Conservation (phyloP, 2,888 invertebrate genomes). For the Hyppa rectilinea region DNA sequence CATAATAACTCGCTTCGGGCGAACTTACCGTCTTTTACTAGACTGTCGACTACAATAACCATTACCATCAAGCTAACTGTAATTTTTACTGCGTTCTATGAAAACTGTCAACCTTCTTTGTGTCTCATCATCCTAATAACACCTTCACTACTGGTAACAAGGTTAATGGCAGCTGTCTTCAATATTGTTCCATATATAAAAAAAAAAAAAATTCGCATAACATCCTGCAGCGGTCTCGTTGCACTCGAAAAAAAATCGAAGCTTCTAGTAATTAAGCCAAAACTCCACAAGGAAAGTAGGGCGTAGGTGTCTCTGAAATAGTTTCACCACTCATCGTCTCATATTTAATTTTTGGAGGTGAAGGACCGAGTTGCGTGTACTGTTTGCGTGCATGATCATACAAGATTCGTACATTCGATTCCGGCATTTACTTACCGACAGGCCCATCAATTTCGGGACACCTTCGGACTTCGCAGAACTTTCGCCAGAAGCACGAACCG, state of each 20-base stretch:
- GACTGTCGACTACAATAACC: not conserved
- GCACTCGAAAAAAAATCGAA: slow-evolving; percentile 61
- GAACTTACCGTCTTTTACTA: slow-evolving; percentile 9
- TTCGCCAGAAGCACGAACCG: slow-evolving; percentile 83
- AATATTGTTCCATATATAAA: slow-evolving; percentile 22
- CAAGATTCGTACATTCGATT: slow-evolving; percentile 84
- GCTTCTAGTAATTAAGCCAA: slow-evolving; percentile 73
- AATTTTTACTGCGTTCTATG: not conserved
- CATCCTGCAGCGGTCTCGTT: slow-evolving; percentile 47
- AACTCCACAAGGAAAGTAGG: slow-evolving; percentile 72
- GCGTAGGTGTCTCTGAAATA: slow-evolving; percentile 70
- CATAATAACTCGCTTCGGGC: slow-evolving; percentile 4
- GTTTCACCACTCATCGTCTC: slow-evolving; percentile 74
- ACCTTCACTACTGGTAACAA: slow-evolving; percentile 15
- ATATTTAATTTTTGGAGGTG: slow-evolving; percentile 75
- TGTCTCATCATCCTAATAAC: slow-evolving; percentile 3
- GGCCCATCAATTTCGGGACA: slow-evolving; percentile 86
- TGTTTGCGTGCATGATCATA: slow-evolving; percentile 80
- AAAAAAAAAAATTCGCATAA: slow-evolving; percentile 51
- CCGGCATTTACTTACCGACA: slow-evolving; percentile 80
- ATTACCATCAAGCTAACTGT: not conserved
- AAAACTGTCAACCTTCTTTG: not conserved
- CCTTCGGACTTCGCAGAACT: slow-evolving; percentile 85
- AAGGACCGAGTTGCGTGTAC: slow-evolving; percentile 82
- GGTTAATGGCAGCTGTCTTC: not conserved